These are phyloP conservation scores for Ictalurus punctatus DNA, from an alignment of 2,113 vertebrate genomes.

Conservation along the genomic window DNA sequence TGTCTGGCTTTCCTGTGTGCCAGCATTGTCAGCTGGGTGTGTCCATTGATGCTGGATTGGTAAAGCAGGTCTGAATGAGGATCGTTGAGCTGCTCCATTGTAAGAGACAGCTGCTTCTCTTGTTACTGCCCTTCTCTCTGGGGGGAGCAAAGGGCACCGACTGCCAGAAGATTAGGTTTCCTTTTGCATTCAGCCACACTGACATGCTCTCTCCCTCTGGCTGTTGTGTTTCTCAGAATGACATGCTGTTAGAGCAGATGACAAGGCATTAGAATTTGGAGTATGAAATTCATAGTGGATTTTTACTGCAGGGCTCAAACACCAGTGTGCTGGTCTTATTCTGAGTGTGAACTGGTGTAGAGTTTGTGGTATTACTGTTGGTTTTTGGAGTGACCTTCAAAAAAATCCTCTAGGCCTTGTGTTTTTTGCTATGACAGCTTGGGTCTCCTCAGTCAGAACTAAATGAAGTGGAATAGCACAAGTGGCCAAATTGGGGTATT, in stretches of 20 bases:
- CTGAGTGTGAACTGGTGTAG: background rate
- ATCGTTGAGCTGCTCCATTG: conserved; percentile 73
- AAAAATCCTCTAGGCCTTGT: background rate
- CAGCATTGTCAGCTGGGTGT: conserved; percentile 63
- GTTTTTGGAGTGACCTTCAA: conserved; percentile 35
- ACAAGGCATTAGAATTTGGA: conserved; percentile 40
- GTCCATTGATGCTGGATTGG: conserved; percentile 57
- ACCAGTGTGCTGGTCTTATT: conserved; percentile 10
- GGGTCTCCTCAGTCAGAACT: conserved; percentile 63
- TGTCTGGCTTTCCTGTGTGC: conserved; percentile 52
- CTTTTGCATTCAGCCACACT: conserved; percentile 47
- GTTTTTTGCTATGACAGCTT: conserved; percentile 33
- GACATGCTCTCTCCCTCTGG: conserved; percentile 54
- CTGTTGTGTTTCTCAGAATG: conserved; percentile 39
- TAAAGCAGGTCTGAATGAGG: conserved; percentile 68
- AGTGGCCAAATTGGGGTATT: conserved; percentile 74
- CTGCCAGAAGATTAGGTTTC: conserved; percentile 74
- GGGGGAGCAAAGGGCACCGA: conserved; percentile 70
- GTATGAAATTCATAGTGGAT: conserved; percentile 28
- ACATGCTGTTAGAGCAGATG: conserved; percentile 49
- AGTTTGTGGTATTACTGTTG: background rate
- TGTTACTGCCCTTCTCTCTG: conserved; percentile 68
- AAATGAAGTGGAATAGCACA: conserved; percentile 65
- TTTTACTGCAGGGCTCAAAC: conserved; percentile 9
- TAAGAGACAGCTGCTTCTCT: conserved; percentile 77